These are phyloP conservation scores for Mythimna albipuncta DNA, from an alignment of 2,888 invertebrate genomes.

Conservation along the genomic window DNA sequence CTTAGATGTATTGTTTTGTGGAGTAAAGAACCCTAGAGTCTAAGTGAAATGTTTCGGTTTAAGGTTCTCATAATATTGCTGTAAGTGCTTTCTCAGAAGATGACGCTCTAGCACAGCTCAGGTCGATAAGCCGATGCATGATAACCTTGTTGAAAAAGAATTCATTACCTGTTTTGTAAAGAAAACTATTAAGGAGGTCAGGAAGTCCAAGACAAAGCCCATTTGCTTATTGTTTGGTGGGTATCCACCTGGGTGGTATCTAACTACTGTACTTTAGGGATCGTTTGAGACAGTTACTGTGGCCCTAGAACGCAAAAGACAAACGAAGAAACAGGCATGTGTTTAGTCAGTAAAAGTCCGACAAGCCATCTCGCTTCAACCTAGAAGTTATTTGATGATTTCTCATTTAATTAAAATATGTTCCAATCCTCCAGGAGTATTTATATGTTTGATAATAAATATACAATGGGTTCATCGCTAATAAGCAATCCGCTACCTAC, in stretches of 20 bases:
- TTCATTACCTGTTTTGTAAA: neutral
- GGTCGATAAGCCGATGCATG: conserved; percentile 13
- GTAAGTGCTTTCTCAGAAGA: neutral
- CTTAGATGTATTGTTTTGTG: neutral
- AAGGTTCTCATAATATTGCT: neutral
- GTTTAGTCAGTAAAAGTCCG: too few species aligned
- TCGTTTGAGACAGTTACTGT: too few species aligned
- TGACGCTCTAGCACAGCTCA: neutral
- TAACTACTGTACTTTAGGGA: too few species aligned
- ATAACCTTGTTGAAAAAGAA: neutral
- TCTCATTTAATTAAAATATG: too few species aligned
- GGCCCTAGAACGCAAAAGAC: too few species aligned
- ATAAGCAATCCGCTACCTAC: conserved; percentile 24
- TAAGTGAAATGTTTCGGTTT: neutral
- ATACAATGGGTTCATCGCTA: conserved; percentile 20
- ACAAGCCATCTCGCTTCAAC: too few species aligned
- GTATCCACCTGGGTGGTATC: neutral
- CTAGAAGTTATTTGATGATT: too few species aligned
- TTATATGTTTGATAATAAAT: neutral
- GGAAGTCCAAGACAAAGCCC: neutral
- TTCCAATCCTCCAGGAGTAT: neutral
- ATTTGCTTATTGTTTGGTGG: neutral
- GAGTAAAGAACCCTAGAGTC: neutral
- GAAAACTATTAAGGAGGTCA: neutral
- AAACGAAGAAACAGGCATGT: too few species aligned